A percentile compares a stretch with the other conserved stretches of the same genome.
phyloP scores from a whole-genome alignment of 2,888 invertebrate genomes.

The Brenthis hecate region DNA sequence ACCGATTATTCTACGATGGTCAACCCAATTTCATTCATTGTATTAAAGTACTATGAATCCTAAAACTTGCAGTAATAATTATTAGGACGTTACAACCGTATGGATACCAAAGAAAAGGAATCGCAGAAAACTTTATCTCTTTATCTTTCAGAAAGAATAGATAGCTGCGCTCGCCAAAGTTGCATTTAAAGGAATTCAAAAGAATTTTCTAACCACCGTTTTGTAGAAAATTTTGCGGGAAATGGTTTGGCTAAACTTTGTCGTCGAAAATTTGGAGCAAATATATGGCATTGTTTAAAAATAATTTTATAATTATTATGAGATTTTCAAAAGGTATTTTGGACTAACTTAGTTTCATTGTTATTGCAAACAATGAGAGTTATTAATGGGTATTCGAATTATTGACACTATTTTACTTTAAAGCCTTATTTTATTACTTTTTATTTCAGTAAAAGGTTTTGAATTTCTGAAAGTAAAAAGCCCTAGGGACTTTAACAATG shows the following conservation, averaged over 20 bases:
- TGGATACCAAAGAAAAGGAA: slow-evolving; percentile 17
- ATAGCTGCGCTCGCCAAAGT: slow-evolving; percentile 27
- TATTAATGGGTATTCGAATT: not conserved
- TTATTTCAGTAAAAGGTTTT: slow-evolving; percentile 4
- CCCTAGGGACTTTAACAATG: not conserved
- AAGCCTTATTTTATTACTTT: not conserved
- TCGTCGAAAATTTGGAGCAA: slow-evolving; percentile 16
- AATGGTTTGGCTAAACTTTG: slow-evolving; percentile 25
- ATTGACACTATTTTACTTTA: slow-evolving; percentile 2
- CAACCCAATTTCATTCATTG: no score
- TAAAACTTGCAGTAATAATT: slow-evolving; percentile 8
- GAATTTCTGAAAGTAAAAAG: slow-evolving; percentile 3
- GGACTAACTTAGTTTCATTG: not conserved
- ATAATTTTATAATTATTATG: slow-evolving; percentile 3
- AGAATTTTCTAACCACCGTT: slow-evolving; percentile 30
- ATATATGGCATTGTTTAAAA: slow-evolving; percentile 15
- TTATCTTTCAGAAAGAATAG: slow-evolving; percentile 27
- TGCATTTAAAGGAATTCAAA: slow-evolving; percentile 29
- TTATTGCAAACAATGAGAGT: not conserved
- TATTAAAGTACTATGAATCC: not conserved
- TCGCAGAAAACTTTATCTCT: slow-evolving; percentile 26
- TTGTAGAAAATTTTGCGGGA: slow-evolving; percentile 25
- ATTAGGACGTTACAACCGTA: slow-evolving; percentile 20
- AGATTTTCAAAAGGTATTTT: not conserved
- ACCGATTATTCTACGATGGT: no score